phyloP scores from a whole-genome alignment of 1,140 invertebrate species.

The Brachionus plicatilis region DNA sequence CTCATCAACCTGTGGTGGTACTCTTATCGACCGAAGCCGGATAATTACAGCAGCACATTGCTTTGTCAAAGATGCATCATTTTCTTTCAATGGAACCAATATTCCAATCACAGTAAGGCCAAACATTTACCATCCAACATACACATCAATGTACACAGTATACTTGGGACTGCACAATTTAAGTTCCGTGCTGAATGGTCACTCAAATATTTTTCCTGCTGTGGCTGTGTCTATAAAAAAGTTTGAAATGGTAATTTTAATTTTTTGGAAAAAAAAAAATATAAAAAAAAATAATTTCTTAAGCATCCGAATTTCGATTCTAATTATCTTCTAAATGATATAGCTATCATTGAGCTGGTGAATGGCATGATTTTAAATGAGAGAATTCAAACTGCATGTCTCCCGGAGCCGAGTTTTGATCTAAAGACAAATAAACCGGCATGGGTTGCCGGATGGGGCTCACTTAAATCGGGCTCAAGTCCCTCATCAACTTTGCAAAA shows the following conservation, averaged over 20 bases:
- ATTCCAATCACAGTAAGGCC: background rate
- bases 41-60: conserved; percentile 41
- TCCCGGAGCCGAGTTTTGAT: background rate
- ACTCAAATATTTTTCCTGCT: background rate
- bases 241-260: background rate
- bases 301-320: conserved; percentile 10
- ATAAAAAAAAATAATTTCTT: background rate
- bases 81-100: background rate
- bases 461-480: background rate
- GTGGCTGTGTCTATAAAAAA: background rate
- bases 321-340: background rate
- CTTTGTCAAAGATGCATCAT: background rate
- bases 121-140: background rate
- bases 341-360: background rate
- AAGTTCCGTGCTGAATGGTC: background rate
- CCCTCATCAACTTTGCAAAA: background rate
- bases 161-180: background rate
- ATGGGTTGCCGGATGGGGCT: conserved; percentile 32
- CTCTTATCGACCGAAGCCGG: background rate
- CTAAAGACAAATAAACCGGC: background rate
- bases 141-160: conserved; percentile 24
- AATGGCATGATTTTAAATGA: background rate
- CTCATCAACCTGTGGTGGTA: conserved; percentile 26
- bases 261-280: background rate
- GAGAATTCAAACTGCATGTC: background rate